Evolutionary conservation across 1,140 invertebrate species (phyloP).

Genomic region (Lepidostoma basale): DNA sequence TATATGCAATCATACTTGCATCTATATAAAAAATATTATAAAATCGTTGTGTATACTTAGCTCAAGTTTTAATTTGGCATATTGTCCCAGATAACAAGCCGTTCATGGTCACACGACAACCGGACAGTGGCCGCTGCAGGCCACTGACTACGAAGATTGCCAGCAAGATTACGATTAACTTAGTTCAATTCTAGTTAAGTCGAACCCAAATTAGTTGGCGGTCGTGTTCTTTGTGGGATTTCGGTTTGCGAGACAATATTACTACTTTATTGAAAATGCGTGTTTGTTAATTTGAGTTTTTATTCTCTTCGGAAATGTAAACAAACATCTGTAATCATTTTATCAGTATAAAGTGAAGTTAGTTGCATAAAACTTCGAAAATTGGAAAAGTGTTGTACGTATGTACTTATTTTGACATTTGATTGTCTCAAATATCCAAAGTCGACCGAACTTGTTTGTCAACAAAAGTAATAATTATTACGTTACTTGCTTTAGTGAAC

Average conservation of each 20-base stretch:
- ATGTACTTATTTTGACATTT: background rate
- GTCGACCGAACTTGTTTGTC: background rate
- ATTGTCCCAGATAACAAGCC: background rate
- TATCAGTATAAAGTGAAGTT: slow-evolving; percentile 2
- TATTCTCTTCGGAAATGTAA: background rate
- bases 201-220: background rate
- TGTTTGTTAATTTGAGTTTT: too few relatives aligned
- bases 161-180: too few relatives aligned
- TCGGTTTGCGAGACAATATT: background rate
- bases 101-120: background rate
- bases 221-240: background rate
- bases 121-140: background rate
- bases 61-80: background rate
- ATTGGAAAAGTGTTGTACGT: background rate
- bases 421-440: too few relatives aligned
- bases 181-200: background rate
- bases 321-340: background rate
- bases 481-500: too few relatives aligned
- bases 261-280: background rate
- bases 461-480: too few relatives aligned
- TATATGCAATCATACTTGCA: too few relatives aligned
- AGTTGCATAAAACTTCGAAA: background rate
- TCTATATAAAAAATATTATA: background rate
- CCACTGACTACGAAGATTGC: background rate
- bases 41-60: background rate